A percentile compares a stretch with the other conserved stretches of the same genome.
Evolutionary conservation across 2,113 vertebrate genomes (phyloP).

Genomic region (Acanthochromis polyacanthus): DNA sequence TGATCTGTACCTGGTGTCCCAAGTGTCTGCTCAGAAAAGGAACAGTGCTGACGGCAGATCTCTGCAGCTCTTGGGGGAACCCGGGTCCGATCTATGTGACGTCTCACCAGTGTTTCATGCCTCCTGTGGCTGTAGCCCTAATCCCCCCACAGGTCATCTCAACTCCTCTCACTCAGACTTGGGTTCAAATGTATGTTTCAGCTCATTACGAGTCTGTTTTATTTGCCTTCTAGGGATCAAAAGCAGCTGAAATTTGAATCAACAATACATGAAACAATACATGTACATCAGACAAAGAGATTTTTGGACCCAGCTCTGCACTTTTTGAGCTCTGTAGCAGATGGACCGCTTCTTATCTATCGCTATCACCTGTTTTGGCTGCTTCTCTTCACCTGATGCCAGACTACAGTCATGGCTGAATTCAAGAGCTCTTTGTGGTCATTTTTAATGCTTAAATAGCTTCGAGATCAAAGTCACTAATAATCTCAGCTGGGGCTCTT

Average conservation of each 20-base stretch:
- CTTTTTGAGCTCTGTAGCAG: not conserved
- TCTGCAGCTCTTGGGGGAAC: not conserved
- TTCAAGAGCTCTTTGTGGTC: slow-evolving; percentile 47
- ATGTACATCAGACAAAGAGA: not conserved
- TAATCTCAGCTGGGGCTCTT: slow-evolving; percentile 13
- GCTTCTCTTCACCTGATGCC: slow-evolving; percentile 40
- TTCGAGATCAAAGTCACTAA: not conserved
- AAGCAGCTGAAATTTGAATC: no score
- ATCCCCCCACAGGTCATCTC: slow-evolving; percentile 18
- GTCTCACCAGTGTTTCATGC: slow-evolving; percentile 90
- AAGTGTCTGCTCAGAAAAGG: not conserved
- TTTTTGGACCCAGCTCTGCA: slow-evolving; percentile 51
- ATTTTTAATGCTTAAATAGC: slow-evolving; percentile 12
- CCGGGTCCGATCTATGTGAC: slow-evolving; percentile 77
- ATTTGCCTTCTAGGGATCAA: slow-evolving; percentile 1
- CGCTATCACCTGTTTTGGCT: not conserved
- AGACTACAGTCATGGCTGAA: slow-evolving; percentile 28
- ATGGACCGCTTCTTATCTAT: not conserved
- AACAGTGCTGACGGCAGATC: not conserved
- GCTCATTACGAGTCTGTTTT: not conserved
- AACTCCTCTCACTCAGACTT: slow-evolving; percentile 47
- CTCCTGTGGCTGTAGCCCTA: slow-evolving; percentile 76
- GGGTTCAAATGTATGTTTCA: slow-evolving; percentile 25
- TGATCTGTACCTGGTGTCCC: slow-evolving; percentile 22
- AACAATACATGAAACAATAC: not conserved